Evolutionary conservation across 2,113 vertebrate species (phyloP).

Genomic region (Stomatorhinus ivindoensis): DNA sequence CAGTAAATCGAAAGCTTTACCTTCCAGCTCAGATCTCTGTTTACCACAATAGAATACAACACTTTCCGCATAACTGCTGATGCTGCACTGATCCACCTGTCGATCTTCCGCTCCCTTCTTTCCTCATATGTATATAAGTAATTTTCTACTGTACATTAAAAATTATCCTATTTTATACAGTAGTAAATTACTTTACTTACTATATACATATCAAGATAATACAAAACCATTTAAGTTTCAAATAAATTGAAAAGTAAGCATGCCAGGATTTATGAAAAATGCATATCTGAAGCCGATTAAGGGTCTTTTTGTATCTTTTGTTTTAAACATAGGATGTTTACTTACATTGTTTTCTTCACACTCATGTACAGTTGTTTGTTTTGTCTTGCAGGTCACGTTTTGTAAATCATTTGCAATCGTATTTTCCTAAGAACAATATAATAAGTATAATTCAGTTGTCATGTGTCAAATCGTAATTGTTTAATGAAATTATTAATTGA

Average conservation of each 20-base stretch:
- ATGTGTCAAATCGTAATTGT: constrained; percentile 13
- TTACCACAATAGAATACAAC: not conserved
- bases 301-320: not conserved
- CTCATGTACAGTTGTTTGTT: not conserved
- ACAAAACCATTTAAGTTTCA: not conserved
- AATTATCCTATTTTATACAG: not conserved
- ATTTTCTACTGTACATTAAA: not conserved
- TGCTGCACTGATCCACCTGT: not conserved
- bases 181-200: not conserved
- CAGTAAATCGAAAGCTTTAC: not conserved
- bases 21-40: not conserved
- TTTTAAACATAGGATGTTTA: not conserved
- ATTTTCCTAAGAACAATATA: not conserved
- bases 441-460: not conserved
- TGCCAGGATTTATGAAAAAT: not conserved
- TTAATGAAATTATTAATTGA: not conserved
- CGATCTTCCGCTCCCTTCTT: not conserved
- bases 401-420: not conserved
- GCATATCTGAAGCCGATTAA: not conserved
- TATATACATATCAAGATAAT: not conserved
- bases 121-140: not conserved
- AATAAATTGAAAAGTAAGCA: not conserved
- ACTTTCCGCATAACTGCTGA: not conserved
- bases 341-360: constrained; percentile 26
- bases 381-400: not conserved